A percentile compares a stretch with the other conserved stretches of the same genome.
These are phyloP conservation scores for Microcaecilia unicolor DNA, from an alignment of 2,797 vertebrate genomes.

Conservation along the genomic window DNA sequence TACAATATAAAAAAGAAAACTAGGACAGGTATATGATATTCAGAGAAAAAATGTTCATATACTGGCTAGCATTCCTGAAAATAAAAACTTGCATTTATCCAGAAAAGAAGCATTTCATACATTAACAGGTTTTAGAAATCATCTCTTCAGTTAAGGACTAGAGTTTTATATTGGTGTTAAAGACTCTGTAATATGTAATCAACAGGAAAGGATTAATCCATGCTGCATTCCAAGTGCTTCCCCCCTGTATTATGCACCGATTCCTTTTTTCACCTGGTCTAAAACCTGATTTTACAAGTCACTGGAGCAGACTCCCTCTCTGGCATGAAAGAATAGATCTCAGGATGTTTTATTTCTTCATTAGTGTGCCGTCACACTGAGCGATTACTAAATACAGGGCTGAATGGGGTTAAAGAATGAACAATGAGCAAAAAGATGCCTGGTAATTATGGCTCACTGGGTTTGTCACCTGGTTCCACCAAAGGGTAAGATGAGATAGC, in stretches of 20 bases:
- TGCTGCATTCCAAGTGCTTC: constrained; percentile 35
- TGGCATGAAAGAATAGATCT: constrained; percentile 56
- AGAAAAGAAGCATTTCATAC: too few relatives aligned
- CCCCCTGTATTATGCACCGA: constrained; percentile 36
- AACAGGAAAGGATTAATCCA: constrained; percentile 26
- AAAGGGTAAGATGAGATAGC: constrained; percentile 59
- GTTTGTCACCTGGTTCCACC: constrained; percentile 64
- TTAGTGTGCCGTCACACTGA: constrained; percentile 73
- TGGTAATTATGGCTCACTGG: constrained; percentile 63
- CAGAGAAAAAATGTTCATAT: too few relatives aligned
- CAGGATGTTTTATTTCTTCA: constrained; percentile 72
- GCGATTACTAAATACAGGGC: constrained; percentile 67
- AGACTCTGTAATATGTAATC: too few relatives aligned
- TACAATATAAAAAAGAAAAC: too few relatives aligned
- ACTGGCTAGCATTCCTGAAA: too few relatives aligned
- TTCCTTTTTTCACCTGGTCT: constrained; percentile 48
- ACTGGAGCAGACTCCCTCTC: constrained; percentile 59
- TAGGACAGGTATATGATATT: too few relatives aligned
- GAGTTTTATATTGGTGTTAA: too few relatives aligned
- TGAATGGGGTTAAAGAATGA: constrained; percentile 65
- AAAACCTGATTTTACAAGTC: constrained; percentile 67
- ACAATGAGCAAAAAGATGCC: constrained; percentile 59
- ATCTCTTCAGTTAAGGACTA: too few relatives aligned
- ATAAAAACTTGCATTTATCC: too few relatives aligned
- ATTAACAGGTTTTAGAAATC: too few relatives aligned